Evolutionary conservation across 2,113 vertebrate species (phyloP).

Genomic region (Mustela nigripes): DNA sequence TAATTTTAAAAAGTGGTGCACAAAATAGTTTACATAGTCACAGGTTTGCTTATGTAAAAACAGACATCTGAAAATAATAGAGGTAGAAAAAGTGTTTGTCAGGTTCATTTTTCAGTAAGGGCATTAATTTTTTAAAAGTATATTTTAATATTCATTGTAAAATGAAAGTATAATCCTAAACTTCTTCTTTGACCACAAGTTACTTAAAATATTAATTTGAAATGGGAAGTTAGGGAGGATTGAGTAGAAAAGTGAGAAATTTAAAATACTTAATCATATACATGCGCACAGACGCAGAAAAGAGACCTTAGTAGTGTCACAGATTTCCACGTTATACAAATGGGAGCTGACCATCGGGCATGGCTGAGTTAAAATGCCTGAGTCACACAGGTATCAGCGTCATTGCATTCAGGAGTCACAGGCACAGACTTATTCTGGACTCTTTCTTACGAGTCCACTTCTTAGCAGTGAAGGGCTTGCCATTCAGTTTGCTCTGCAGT

Average conservation of each 20-base stretch:
- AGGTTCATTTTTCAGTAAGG: constrained; percentile 58
- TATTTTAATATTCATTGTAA: constrained; percentile 40
- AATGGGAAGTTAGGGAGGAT: neutral
- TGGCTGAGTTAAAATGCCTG: neutral
- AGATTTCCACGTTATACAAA: neutral
- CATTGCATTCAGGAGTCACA: neutral
- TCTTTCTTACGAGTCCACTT: neutral
- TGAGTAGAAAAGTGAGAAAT: neutral
- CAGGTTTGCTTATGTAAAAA: constrained; percentile 29
- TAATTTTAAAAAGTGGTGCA: neutral
- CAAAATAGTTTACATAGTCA: constrained; percentile 35
- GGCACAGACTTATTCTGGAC: neutral
- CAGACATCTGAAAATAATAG: constrained; percentile 22
- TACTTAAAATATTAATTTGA: constrained; percentile 21
- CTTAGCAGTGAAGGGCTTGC: neutral
- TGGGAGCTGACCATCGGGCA: neutral
- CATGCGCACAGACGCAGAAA: neutral
- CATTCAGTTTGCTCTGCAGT: constrained; percentile 24
- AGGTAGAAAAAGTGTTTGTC: constrained; percentile 25
- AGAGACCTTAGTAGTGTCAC: neutral
- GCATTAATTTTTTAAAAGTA: neutral
- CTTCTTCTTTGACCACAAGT: neutral
- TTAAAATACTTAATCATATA: constrained; percentile 33
- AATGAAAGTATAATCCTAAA: constrained; percentile 31
- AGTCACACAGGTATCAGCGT: neutral